Conservation (phyloP, 2,888 invertebrate genomes). For the Eupithecia abbreviata region DNA sequence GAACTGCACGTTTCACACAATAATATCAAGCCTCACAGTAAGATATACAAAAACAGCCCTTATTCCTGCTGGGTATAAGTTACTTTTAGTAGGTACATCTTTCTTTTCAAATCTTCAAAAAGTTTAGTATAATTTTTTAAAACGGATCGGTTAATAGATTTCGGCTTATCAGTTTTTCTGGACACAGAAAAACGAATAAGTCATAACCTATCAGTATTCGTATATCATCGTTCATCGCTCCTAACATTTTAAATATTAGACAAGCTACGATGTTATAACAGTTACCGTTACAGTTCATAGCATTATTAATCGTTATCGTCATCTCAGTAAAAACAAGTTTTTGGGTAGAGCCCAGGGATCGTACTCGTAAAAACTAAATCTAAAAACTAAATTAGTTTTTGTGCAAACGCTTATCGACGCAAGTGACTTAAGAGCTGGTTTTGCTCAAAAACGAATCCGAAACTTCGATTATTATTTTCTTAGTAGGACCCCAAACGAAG, state of each 20-base stretch:
- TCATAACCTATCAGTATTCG: neutral
- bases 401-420: no score
- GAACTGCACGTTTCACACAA: neutral
- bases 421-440: no score
- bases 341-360: neutral
- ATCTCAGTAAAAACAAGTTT: neutral
- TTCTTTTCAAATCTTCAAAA: neutral
- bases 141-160: neutral
- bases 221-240: neutral
- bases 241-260: neutral
- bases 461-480: no score
- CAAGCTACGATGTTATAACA: neutral
- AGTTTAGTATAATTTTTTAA: neutral
- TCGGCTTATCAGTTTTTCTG: no score
- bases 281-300: neutral
- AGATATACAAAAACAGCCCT: neutral
- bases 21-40: no score
- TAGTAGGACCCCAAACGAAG: no score
- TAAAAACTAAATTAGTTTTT: no score
- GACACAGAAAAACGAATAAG: no score
- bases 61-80: neutral
- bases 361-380: no score
- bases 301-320: neutral
- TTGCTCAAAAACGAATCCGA: no score
- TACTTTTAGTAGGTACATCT: neutral